Conservation (phyloP, 2,888 invertebrate species). For the Conus canariensis region DNA sequence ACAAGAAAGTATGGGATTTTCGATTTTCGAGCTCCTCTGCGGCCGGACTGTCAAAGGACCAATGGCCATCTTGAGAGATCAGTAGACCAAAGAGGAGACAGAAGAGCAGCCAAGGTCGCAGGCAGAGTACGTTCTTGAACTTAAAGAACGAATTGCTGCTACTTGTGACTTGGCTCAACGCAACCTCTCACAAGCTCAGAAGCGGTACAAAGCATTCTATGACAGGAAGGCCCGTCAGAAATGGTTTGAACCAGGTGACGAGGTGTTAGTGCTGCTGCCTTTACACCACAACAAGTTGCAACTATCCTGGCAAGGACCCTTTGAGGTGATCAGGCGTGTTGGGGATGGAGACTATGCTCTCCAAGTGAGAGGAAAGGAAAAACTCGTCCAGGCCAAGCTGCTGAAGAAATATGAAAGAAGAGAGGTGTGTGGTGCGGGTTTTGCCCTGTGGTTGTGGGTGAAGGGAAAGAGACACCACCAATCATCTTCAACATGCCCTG, state of each 20-base stretch:
- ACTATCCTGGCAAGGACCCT: background rate
- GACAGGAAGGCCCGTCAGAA: background rate
- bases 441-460: background rate
- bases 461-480: too few relatives aligned
- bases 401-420: background rate
- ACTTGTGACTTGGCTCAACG: background rate
- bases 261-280: background rate
- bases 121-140: background rate
- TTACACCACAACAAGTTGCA: background rate
- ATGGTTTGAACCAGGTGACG: background rate
- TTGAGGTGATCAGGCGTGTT: background rate
- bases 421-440: background rate
- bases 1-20: background rate
- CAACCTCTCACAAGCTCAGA: background rate
- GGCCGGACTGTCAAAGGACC: background rate
- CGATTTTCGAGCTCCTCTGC: background rate
- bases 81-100: background rate
- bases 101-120: background rate
- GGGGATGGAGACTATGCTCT: background rate
- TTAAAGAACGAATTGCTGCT: background rate
- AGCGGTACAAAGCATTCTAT: background rate
- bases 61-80: background rate
- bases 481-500: too few relatives aligned
- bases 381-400: background rate
- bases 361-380: background rate